Conservation (phyloP, 2,888 invertebrate genomes). For the Torymus auratus region DNA sequence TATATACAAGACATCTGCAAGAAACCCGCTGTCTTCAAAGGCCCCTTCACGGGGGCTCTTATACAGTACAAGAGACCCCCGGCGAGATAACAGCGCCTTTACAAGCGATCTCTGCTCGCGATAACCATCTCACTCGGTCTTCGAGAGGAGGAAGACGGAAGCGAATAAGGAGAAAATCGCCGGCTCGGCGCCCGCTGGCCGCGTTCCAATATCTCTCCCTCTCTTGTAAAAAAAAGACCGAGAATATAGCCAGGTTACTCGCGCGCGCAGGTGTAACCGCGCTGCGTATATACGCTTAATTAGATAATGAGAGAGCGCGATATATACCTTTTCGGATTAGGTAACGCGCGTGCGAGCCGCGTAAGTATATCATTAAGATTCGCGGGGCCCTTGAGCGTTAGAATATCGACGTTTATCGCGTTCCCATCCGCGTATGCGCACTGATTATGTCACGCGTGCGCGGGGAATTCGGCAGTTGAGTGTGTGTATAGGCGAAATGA, state of each 20-base stretch:
- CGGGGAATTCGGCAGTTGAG: constrained; percentile 5
- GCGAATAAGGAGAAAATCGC: constrained; percentile 7
- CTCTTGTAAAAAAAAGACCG: too few species aligned
- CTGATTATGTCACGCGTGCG: constrained; percentile 30
- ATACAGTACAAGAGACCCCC: constrained; percentile 16
- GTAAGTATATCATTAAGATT: constrained; percentile 29
- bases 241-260: too few species aligned
- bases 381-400: constrained; percentile 24
- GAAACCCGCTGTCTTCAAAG: too few species aligned
- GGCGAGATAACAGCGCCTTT: background rate
- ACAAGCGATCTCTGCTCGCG: constrained; percentile 1
- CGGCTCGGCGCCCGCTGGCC: background rate
- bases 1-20: too few species aligned
- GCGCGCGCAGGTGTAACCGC: too few species aligned
- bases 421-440: constrained; percentile 25
- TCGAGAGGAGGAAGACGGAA: background rate
- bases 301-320: too few species aligned
- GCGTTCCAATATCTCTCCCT: background rate
- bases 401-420: constrained; percentile 4
- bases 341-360: background rate
- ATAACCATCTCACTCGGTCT: constrained; percentile 8
- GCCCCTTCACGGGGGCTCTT: too few species aligned
- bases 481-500: background rate
- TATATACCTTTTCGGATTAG: constrained; percentile 15
- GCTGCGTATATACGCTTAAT: too few species aligned